Base-by-base conservation (phyloP, 2,888 invertebrate species). In the Silvanus unidentatus region DNA sequence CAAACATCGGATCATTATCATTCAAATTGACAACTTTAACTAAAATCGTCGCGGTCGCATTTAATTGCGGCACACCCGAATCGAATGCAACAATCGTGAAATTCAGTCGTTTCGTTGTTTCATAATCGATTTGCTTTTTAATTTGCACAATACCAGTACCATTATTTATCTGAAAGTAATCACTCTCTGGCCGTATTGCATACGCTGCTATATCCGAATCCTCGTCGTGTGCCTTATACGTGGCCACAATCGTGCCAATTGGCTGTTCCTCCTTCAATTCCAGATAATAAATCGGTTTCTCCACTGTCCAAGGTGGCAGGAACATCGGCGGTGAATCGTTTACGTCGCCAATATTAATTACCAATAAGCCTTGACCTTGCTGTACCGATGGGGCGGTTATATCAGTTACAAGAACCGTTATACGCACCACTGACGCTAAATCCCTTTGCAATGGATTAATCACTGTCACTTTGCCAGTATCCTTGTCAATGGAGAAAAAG, bases 11-110 rank as follows among this genome's bases (percentile, higher is more conserved):
- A 63, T 85, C 84, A 63, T 91, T 89, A 60, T 95, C 94, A 59
- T 96, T 95, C 0, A 89, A 79, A 64, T 95, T 94, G 27, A 82
- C 74, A 1, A 96, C 77, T 39, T 81, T 80, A 0, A 95, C 88
- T 4, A 77, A 76, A 1, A 96, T 82, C 4, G 81, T 77, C 0
- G 93, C 92, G 0, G 84, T 77, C 0, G 90, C 78, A 2, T 88
- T 86, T 38, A 89, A 73, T 59, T 86, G 85, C 0, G 95, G 95
- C 1, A 88, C 81, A 1, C 95, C 95, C 0, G 86, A 86, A 70
- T 96, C 96, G 56, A 80, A 86, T 0, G 90, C 94, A 1, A 84
- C 75, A 0, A 91, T 83, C 0, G 83, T 84, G 64, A 95, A 90
- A 65, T 86, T 84, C 2, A 91, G 74, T 35, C 77, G 76, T 55